Conservation (phyloP, 1,140 invertebrate genomes). For the Campoletis sonorensis region DNA sequence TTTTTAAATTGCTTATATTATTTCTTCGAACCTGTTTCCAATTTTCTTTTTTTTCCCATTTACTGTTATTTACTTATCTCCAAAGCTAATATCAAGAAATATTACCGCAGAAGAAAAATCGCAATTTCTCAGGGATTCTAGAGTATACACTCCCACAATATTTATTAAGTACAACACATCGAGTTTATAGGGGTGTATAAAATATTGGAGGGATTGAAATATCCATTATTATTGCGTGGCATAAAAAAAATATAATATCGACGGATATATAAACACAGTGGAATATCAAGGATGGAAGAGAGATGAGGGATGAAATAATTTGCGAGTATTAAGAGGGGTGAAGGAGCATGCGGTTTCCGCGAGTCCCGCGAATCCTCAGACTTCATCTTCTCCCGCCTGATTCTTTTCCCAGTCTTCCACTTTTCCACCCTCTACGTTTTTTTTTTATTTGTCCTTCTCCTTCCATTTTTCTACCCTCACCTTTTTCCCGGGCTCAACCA, state of each 20-base stretch:
- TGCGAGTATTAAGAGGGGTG: neutral
- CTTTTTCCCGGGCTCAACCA: neutral
- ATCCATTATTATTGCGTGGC: neutral
- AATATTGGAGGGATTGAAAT: neutral
- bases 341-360: neutral
- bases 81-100: no score
- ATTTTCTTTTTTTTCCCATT: neutral
- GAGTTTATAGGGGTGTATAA: neutral
- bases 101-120: no score
- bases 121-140: no score
- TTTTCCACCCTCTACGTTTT: neutral
- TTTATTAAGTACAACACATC: no score
- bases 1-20: no score
- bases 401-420: neutral
- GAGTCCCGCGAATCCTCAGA: neutral
- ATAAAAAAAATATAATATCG: neutral
- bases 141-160: no score
- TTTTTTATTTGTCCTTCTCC: neutral
- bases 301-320: neutral
- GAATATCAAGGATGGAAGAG: neutral
- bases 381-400: neutral
- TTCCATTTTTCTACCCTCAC: neutral
- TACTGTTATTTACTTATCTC: no score
- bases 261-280: neutral
- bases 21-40: neutral